Evolutionary conservation across 2,113 vertebrate species (phyloP), one percentile per base, ranked within the genome.

Genomic region (Phyllopteryx taeniolatus): DNA sequence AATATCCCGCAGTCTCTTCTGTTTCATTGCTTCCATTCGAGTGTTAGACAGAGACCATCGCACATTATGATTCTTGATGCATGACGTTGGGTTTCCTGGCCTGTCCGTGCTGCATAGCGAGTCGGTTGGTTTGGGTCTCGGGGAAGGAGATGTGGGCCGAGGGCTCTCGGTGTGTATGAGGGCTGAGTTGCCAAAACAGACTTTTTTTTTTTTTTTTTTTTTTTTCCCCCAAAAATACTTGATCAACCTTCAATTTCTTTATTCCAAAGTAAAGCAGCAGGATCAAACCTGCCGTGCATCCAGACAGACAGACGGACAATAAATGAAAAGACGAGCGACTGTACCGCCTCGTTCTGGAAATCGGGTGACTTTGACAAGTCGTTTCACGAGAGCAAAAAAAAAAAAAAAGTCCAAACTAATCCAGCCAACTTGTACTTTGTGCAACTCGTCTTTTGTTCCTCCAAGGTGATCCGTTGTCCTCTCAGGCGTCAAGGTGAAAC

Each of bases 401-500:
- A 15, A n/a, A 42, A 51, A 68, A 17, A 67, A 10, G 4, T 20
- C 35, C 35, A 15, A 22, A 42, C 68, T 35, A 68, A 78, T 75
- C 71, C 67, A 39, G 53, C 22, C 14, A 67, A 84, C 67, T 75
- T 54, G 27, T 47, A 13, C 77, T 60, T 12, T 22, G 43, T 59
- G 62, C 31, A 7, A 2, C 71, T 74, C 20, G 1, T 76, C 74
- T 65, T 65, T 74, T 79, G 80, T 77, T 84, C 69, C 70, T 80
- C n/a, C 67, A 73, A 73, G 49, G 51, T 78, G 14, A 81, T 86
- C 84, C 19, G 66, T 76, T 77, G 85, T 90, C 81, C 83, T 82
- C 75, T 71, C 71, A 57, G 75, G 70, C 69, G 72, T 76, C 85
- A 78, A 83, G 80, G 83, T 86, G 80, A 89, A 86, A 78, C 71